Base-by-base conservation (phyloP, 2,888 invertebrate genomes). In the Dolichomitus sp. region DNA sequence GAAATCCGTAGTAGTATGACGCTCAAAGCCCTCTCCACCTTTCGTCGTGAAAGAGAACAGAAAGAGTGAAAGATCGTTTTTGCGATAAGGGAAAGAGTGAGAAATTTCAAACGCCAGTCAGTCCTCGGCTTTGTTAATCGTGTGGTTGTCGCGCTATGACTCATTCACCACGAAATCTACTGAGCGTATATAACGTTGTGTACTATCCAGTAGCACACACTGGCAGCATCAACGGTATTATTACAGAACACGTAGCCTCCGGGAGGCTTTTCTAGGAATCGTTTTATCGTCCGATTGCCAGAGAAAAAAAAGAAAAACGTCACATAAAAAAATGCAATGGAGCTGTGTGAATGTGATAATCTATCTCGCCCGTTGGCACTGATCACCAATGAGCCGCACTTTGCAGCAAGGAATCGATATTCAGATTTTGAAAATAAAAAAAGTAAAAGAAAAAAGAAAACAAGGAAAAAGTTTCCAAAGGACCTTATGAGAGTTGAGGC, bases 241-340 rank as follows among this genome's bases (percentile, higher is more conserved):
- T 73, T 61, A 73, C 59, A 14, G 73, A 50, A 50, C 61, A 73
- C 73, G 73, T 73, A 73, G 50, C 73, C 61, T 33, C 48, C 61
- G 61, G 73, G 70, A 52, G 66, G 27, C 70, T 59, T 80, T 77
- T 80, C 80, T 65, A 70, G 42, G 74, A 80, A 80, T 68, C 45
- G 63, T 57, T 77, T 78, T 74, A 65, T 81, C 68, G 40, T 52
- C 33, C 48, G 57, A 74, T 63, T 69, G 54, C 14, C 68, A 14
- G 11, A 19, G 42, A 11, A 59, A 73, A 6, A 57, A 12, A 66
- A 54, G 2, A 17, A 45, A 52, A 45, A 23, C 52, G 61, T 14
- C 48, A 27, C 52, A 14, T 42, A 23, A 68, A 68, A 50, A 37
- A 40, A 68, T 61, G 61, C n/a, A 61, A 61, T 27, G n/a, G 45